Conservation (phyloP, 2,797 vertebrate species). For the Hippoglossus hippoglossus region DNA sequence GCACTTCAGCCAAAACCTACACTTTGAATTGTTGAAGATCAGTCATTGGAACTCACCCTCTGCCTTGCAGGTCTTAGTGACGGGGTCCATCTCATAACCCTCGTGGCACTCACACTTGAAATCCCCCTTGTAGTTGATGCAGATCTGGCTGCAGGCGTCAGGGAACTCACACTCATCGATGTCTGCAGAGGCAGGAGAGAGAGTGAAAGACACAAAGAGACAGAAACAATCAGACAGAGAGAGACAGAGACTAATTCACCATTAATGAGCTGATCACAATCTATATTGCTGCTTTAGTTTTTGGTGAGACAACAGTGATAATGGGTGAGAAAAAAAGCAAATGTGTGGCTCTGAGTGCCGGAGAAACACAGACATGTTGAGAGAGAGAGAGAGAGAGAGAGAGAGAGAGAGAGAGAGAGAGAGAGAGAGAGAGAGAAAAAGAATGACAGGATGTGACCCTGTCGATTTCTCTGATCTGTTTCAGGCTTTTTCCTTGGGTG, state of each 20-base stretch:
- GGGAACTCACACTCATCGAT: slow-evolving; percentile 97
- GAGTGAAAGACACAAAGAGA: background rate
- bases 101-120: slow-evolving; percentile 97
- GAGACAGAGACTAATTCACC: too few relatives aligned
- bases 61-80: slow-evolving; percentile 96
- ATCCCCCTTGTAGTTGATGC: slow-evolving; percentile 97
- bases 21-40: too few relatives aligned
- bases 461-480: slow-evolving; percentile 33
- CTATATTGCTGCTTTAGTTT: background rate
- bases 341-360: background rate
- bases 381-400: slow-evolving; percentile 18
- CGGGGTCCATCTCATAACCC: slow-evolving; percentile 96
- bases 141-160: slow-evolving; percentile 97
- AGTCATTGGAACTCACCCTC: slow-evolving; percentile 86
- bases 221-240: too few relatives aligned
- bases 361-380: slow-evolving; percentile 6
- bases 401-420: slow-evolving; percentile 1
- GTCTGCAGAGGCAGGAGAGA: slow-evolving; percentile 83
- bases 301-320: slow-evolving; percentile 7
- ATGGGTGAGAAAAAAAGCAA: slow-evolving; percentile 14
- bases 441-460: background rate
- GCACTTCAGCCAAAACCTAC: too few relatives aligned
- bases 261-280: background rate
- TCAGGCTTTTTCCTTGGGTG: slow-evolving; percentile 23
- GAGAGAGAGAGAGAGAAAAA: slow-evolving; percentile 1